Conservation (phyloP, 2,113 vertebrate species). For the Cyprinodon tularosa region DNA sequence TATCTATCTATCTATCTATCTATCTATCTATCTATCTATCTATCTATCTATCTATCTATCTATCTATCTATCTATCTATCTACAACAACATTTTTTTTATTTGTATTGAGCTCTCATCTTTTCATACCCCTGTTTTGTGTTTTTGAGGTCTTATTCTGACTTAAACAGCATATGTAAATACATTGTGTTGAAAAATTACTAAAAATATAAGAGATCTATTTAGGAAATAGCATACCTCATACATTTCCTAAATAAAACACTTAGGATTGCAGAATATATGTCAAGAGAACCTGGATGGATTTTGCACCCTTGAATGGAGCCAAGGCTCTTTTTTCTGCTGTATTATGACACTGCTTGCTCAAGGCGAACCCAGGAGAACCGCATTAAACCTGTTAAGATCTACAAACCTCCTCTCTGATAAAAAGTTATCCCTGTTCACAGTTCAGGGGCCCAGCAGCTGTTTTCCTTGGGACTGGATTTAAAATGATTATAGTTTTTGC, state of each 20-base stretch:
- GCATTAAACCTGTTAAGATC: conserved; percentile 40
- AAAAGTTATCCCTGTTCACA: conserved; percentile 19
- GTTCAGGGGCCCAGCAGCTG: conserved; percentile 18
- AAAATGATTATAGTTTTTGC: conserved; percentile 44
- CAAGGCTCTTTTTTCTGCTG: conserved; percentile 17
- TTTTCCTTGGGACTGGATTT: conserved; percentile 12
- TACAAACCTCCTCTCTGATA: conserved; percentile 44
- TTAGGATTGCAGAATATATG: neutral
- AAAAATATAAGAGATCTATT: neutral
- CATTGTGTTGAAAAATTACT: neutral
- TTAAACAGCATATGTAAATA: neutral
- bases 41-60: too few relatives aligned
- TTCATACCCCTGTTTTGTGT: neutral
- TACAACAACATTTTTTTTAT: neutral
- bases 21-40: too few relatives aligned
- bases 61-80: too few relatives aligned
- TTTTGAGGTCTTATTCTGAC: neutral
- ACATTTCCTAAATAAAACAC: neutral
- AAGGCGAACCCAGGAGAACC: conserved; percentile 25
- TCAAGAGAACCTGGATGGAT: neutral
- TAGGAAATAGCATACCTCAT: neutral
- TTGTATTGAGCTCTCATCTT: neutral
- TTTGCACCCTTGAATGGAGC: conserved; percentile 17
- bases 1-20: too few relatives aligned
- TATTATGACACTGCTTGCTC: conserved; percentile 18